These are phyloP conservation scores for Apaloderma vittatum DNA, from an alignment of 2,113 vertebrate genomes.

Conservation along the genomic window DNA sequence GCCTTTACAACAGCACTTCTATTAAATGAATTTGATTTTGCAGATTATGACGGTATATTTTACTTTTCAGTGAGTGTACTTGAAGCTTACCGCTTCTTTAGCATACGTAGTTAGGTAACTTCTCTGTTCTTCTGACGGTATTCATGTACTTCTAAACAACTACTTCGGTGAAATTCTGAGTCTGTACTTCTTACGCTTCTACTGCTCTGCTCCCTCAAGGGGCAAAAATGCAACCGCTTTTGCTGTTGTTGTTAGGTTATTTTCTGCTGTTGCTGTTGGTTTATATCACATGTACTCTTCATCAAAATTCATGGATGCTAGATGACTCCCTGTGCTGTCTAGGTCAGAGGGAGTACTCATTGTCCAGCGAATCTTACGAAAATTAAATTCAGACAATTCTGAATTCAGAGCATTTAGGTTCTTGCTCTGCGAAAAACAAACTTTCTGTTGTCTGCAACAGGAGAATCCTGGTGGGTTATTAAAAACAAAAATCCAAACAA, in stretches of 20 bases:
- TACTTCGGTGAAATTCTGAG: neutral
- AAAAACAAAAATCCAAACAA: neutral
- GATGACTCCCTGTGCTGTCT: fast-evolving
- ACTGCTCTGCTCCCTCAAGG: fast-evolving
- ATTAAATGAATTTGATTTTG: neutral
- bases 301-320: neutral
- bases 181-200: neutral
- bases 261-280: neutral
- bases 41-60: neutral
- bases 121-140: fast-evolving
- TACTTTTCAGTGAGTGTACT: neutral
- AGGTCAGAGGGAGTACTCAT: neutral
- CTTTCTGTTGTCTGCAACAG: neutral
- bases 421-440: neutral
- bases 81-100: neutral
- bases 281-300: neutral
- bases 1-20: neutral
- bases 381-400: neutral
- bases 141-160: neutral
- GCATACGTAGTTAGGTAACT: fast-evolving
- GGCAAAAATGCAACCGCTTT: neutral
- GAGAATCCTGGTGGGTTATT: fast-evolving
- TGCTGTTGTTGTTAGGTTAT: neutral
- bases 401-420: neutral
- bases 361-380: neutral